Conservation (phyloP, 2,797 vertebrate species). For the Percopsis omiscomaycus region DNA sequence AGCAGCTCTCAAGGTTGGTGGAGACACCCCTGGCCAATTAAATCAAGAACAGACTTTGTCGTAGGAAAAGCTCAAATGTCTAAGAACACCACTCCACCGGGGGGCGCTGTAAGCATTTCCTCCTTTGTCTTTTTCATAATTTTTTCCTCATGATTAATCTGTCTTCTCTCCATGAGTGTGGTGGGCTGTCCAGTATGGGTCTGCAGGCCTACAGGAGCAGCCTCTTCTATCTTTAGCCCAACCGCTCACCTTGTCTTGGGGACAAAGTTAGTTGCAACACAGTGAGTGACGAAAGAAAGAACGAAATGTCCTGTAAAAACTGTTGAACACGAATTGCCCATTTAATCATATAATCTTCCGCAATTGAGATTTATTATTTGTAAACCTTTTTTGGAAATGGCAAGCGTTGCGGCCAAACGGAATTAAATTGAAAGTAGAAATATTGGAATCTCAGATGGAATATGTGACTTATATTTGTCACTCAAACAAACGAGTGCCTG, state of each 20-base stretch:
- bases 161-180: slow-evolving; percentile 52
- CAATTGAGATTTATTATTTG: no score
- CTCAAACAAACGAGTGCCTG: no score
- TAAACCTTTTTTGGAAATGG: no score
- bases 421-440: no score
- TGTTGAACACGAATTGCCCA: slow-evolving; percentile 1
- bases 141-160: slow-evolving; percentile 57
- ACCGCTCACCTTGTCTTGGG: slow-evolving; percentile 34
- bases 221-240: slow-evolving; percentile 35
- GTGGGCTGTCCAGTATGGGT: slow-evolving; percentile 24
- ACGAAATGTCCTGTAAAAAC: not conserved
- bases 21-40: slow-evolving; percentile 75
- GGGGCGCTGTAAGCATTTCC: slow-evolving; percentile 61
- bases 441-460: no score
- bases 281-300: not conserved
- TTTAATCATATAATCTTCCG: not conserved
- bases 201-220: slow-evolving; percentile 21
- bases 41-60: slow-evolving; percentile 78
- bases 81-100: slow-evolving; percentile 63
- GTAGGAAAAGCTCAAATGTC: slow-evolving; percentile 66
- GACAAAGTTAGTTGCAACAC: slow-evolving; percentile 12
- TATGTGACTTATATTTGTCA: no score
- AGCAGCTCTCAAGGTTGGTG: slow-evolving; percentile 78
- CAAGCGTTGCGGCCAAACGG: no score
- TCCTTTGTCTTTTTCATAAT: slow-evolving; percentile 33